Evolutionary conservation across 2,113 vertebrate genomes (phyloP).

Genomic region (Dipodomys merriami): DNA sequence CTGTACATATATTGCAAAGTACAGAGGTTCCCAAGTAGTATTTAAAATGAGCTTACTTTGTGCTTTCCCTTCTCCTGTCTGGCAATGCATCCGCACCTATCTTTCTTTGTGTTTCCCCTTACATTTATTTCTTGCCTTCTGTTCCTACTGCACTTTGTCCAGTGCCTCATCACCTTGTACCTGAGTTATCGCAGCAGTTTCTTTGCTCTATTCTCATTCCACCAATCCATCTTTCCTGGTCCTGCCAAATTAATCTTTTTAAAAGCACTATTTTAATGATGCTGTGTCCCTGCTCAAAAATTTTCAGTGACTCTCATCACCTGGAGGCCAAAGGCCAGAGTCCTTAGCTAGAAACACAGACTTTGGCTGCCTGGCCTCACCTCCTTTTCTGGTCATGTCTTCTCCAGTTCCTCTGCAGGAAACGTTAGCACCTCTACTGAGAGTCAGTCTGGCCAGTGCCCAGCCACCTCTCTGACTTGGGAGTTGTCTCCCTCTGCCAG

Average conservation of each 20-base stretch:
- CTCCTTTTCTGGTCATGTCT: not conserved
- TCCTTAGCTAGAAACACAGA: conserved; percentile 1
- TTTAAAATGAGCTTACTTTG: not conserved
- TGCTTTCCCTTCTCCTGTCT: not conserved
- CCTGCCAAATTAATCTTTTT: conserved; percentile 71
- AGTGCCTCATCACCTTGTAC: conserved; percentile 47
- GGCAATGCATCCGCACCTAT: too few relatives aligned
- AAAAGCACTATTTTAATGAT: conserved; percentile 69
- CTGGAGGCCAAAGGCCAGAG: conserved; percentile 47
- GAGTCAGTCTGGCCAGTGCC: not conserved
- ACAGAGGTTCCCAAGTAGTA: not conserved
- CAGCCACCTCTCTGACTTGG: too few relatives aligned
- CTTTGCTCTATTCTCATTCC: conserved; percentile 29
- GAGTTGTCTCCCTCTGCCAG: not conserved
- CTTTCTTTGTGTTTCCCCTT: not conserved
- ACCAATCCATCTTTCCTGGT: conserved; percentile 37
- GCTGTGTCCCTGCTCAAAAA: conserved; percentile 29
- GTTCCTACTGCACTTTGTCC: not conserved
- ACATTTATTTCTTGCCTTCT: conserved; percentile 51
- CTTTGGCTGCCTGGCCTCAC: not conserved
- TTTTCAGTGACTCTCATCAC: conserved; percentile 43
- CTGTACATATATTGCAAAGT: not conserved
- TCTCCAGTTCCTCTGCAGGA: not conserved
- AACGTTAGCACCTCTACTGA: not conserved
- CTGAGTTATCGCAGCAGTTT: conserved; percentile 66